Evolutionary conservation across 1,140 invertebrate species (phyloP).

Genomic region (Hycleus phaleratus): DNA sequence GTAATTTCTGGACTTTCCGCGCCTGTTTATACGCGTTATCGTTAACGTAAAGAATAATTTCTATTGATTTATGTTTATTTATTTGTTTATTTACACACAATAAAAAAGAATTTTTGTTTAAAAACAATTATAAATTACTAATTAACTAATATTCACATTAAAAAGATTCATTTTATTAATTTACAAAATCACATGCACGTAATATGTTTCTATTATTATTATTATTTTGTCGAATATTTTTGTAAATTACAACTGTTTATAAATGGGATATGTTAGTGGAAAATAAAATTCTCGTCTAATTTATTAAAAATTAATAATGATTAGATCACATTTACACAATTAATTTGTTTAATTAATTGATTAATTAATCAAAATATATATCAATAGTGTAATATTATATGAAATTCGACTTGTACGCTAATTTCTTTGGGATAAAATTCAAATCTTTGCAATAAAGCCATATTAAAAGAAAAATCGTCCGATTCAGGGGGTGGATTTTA

Average conservation of each 20-base stretch:
- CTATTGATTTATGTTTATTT: too few species aligned
- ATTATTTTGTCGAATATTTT: constrained; percentile 5
- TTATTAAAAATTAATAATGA: constrained; percentile 9
- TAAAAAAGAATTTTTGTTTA: constrained; percentile 24
- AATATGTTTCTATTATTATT: background rate
- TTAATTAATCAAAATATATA: constrained; percentile 1
- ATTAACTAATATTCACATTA: constrained; percentile 30
- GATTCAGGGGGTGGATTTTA: background rate
- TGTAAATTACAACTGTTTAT: constrained; percentile 2
- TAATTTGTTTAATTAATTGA: constrained; percentile 10
- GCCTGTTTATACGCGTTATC: too few species aligned
- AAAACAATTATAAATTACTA: constrained; percentile 29
- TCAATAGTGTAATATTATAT: background rate
- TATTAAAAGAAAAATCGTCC: background rate
- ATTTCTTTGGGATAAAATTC: background rate
- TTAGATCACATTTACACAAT: constrained; percentile 18
- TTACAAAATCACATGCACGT: constrained; percentile 30
- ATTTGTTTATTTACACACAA: constrained; percentile 30
- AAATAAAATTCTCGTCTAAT: constrained; percentile 6
- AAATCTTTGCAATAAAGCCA: background rate
- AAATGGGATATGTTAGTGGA: constrained; percentile 18
- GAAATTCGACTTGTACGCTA: background rate
- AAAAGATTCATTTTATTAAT: constrained; percentile 13
- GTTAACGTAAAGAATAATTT: too few species aligned
- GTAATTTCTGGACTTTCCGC: too few species aligned